Percentiles rank a stretch among this genome's conserved stretches.
These are phyloP conservation scores for Plagodis pulveraria DNA, from an alignment of 2,888 invertebrate species.

Conservation along the genomic window DNA sequence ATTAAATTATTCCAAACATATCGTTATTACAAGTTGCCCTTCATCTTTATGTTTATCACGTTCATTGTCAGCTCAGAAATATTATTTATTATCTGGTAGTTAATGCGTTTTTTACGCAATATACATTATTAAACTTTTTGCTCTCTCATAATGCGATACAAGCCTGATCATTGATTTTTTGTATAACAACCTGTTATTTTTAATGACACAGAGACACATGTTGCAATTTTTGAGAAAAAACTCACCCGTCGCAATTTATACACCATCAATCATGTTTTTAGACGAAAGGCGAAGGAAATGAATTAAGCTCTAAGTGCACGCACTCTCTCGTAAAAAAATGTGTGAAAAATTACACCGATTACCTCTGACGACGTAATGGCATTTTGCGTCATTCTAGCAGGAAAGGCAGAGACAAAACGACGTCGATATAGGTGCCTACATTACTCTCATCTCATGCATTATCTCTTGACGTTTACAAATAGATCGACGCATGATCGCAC, in stretches of 20 bases:
- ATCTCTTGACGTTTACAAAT: constrained; percentile 28
- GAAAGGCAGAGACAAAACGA: constrained; percentile 28
- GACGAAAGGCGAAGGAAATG: constrained; percentile 69
- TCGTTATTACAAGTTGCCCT: constrained; percentile 8
- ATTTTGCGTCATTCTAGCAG: constrained; percentile 53
- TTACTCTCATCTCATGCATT: constrained; percentile 28
- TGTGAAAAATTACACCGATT: constrained; percentile 77
- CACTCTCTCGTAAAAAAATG: constrained; percentile 70
- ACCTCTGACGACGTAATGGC: constrained; percentile 69
- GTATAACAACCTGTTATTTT: constrained; percentile 46
- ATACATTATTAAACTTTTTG: constrained; percentile 40
- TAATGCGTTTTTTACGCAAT: constrained; percentile 15
- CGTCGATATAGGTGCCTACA: constrained; percentile 18
- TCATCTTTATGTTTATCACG: constrained; percentile 20
- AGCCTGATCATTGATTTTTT: constrained; percentile 56
- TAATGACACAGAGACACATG: constrained; percentile 59
- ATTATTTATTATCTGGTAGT: constrained; percentile 23
- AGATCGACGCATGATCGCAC: constrained; percentile 27
- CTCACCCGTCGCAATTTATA: constrained; percentile 46
- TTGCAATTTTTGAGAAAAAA: constrained; percentile 64
- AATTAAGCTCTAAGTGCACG: constrained; percentile 65
- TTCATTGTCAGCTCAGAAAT: constrained; percentile 21
- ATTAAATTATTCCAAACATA: constrained; percentile 19
- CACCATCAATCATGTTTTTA: constrained; percentile 77
- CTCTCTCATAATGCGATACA: constrained; percentile 46